Percentiles rank a stretch among this genome's conserved stretches.
Conservation (phyloP, 2,797 vertebrate genomes). For the Nannoperca obscura region DNA sequence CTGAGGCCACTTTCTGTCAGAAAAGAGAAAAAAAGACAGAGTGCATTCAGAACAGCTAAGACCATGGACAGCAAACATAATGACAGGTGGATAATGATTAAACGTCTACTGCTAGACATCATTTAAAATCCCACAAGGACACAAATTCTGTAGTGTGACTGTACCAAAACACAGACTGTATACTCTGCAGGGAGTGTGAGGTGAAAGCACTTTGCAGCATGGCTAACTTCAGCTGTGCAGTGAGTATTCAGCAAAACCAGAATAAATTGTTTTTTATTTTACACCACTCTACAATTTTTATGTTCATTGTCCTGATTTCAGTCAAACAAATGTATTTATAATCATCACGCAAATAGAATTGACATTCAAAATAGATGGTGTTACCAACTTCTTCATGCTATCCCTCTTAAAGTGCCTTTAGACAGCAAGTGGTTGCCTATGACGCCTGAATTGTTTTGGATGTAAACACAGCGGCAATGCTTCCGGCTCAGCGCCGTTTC, state of each 20-base stretch:
- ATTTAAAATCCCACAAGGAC: conserved; percentile 8
- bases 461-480: background rate
- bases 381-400: background rate
- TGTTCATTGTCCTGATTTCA: conserved; percentile 3
- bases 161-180: background rate
- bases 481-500: background rate
- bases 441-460: background rate
- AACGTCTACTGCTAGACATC: background rate
- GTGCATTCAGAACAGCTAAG: conserved; percentile 2
- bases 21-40: conserved; percentile 1
- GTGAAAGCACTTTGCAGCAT: background rate
- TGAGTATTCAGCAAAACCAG: conserved; percentile 1
- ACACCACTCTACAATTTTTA: background rate
- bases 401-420: background rate
- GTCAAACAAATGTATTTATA: background rate
- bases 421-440: no score
- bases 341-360: background rate
- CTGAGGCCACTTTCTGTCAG: conserved; percentile 45
- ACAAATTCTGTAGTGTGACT: background rate
- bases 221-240: background rate
- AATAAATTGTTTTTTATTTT: conserved; percentile 3
- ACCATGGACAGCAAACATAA: background rate
- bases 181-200: conserved; percentile 11
- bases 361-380: background rate
- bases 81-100: background rate